phyloP scores from a whole-genome alignment of 2,113 vertebrate genomes.

The Ptilorrhoa leucosticta region DNA sequence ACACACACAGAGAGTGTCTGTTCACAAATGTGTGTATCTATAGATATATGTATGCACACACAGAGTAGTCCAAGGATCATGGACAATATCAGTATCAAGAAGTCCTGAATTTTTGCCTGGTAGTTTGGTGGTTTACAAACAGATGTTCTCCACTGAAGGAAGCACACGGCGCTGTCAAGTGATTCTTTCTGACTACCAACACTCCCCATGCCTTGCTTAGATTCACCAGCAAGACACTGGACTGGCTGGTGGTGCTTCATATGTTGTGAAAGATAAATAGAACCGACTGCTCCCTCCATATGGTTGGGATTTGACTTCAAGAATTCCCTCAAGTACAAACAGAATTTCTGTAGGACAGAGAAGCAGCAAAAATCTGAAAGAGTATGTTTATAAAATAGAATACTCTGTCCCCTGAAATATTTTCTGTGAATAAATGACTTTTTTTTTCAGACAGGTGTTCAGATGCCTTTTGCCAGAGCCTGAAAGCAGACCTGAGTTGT shows the following conservation, averaged over 20 bases:
- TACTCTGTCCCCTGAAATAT: background rate
- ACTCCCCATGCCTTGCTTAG: background rate
- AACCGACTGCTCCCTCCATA: conserved; percentile 50
- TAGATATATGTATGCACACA: accelerated
- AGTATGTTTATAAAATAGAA: background rate
- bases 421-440: background rate
- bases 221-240: conserved; percentile 38
- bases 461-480: background rate
- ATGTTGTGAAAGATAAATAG: conserved; percentile 45
- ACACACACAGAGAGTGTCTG: too few species aligned
- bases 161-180: background rate
- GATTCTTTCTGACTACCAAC: background rate
- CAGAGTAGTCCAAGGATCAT: background rate
- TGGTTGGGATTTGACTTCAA: conserved; percentile 36
- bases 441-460: background rate
- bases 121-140: background rate
- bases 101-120: background rate
- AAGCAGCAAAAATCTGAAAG: background rate
- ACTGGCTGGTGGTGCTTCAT: conserved; percentile 19
- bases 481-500: background rate
- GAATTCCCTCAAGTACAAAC: conserved; percentile 37
- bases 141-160: conserved; percentile 38
- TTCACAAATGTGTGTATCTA: accelerated
- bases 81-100: background rate
- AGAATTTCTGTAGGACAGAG: conserved; percentile 32